Conservation (phyloP, 1,140 invertebrate species). For the Dermatophagoides farinae region DNA sequence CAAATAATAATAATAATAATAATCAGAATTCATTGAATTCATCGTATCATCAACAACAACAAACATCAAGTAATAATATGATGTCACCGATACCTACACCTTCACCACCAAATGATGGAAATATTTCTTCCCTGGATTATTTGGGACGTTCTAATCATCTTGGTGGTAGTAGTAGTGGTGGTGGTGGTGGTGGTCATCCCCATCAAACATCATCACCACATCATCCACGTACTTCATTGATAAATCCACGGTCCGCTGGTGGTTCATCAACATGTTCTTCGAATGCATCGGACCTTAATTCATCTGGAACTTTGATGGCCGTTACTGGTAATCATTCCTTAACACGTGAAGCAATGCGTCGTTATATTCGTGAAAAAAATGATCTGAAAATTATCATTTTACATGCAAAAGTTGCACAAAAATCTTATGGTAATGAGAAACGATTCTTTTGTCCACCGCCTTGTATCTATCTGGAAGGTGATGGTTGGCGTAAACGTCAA, state of each 20-base stretch:
- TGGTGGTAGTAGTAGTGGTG: neutral
- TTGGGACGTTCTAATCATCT: neutral
- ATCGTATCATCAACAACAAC: neutral
- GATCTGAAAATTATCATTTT: conserved; percentile 93
- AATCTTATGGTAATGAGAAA: conserved; percentile 99
- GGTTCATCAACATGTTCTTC: conserved; percentile 33
- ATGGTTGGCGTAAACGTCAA: conserved; percentile 83
- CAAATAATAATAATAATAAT: neutral
- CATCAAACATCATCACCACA: neutral
- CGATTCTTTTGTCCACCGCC: conserved; percentile 98
- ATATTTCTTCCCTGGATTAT: neutral
- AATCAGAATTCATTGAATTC: too few relatives aligned
- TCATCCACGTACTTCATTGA: neutral
- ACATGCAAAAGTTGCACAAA: conserved; percentile 94
- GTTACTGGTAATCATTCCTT: conserved; percentile 29
- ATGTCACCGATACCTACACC: conserved; percentile 6
- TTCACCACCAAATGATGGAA: neutral
- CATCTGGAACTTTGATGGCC: neutral
- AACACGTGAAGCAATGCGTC: conserved; percentile 83
- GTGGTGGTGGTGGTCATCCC: neutral
- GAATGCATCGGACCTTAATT: conserved; percentile 54
- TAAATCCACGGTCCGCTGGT: neutral
- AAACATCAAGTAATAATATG: neutral
- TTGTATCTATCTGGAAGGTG: conserved; percentile 92
- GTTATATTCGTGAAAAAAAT: conserved; percentile 73